These are phyloP conservation scores for Radopholus similis DNA, from an alignment of 1,140 invertebrate genomes.

Conservation along the genomic window DNA sequence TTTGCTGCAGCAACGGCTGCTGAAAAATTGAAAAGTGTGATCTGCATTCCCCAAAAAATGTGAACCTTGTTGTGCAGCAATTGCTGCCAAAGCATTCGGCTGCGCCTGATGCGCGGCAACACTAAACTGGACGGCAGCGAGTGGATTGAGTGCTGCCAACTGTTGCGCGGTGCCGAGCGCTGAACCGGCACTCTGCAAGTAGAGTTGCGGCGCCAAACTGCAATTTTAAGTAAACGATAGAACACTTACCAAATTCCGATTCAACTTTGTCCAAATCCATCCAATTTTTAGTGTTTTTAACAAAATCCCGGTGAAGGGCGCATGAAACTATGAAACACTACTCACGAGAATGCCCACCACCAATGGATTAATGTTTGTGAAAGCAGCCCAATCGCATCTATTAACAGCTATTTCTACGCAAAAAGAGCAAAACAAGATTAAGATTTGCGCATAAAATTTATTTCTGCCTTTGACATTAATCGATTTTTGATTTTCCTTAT, in stretches of 20 bases:
- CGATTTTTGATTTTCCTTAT: too few species aligned
- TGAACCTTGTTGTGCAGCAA: slow-evolving; percentile 17
- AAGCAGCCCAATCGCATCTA: too few species aligned
- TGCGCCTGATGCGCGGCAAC: neutral
- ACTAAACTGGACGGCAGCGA: slow-evolving; percentile 8
- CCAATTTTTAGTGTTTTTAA: neutral
- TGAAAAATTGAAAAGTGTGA: neutral
- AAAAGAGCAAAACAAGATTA: too few species aligned
- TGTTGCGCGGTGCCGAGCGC: slow-evolving; percentile 3
- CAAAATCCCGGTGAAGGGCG: neutral
- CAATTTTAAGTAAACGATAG: neutral
- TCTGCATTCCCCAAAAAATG: neutral
- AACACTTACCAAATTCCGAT: neutral
- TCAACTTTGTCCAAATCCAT: neutral
- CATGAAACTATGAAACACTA: neutral
- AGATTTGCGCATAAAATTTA: too few species aligned
- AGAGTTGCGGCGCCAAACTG: neutral
- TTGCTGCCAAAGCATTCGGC: slow-evolving; percentile 8
- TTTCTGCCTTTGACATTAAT: too few species aligned
- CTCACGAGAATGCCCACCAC: neutral
- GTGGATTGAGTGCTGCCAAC: slow-evolving; percentile 8
- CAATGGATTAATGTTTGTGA: neutral
- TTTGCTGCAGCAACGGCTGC: slow-evolving; percentile 5
- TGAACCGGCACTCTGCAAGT: slow-evolving; percentile 2
- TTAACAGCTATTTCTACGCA: too few species aligned